These are phyloP conservation scores for Cheirogaleus medius DNA, from an alignment of 2,113 vertebrate genomes.

Conservation along the genomic window DNA sequence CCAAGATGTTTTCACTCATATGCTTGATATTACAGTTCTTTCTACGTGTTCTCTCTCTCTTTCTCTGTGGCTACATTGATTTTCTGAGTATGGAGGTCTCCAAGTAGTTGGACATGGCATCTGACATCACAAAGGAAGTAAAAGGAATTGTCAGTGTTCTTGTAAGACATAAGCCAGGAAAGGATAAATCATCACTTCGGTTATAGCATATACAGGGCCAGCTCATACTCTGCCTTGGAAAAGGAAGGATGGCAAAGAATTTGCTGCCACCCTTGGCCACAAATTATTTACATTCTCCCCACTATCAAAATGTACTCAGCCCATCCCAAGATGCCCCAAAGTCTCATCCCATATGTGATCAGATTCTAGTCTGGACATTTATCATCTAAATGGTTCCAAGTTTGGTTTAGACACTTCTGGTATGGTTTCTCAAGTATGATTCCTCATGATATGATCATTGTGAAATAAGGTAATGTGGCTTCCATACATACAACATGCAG, in stretches of 20 bases:
- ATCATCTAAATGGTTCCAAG: neutral
- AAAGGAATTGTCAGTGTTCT: neutral
- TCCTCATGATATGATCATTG: neutral
- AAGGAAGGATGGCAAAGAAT: neutral
- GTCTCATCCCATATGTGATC: neutral
- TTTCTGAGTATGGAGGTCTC: neutral
- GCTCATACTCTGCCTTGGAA: neutral
- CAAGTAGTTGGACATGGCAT: neutral
- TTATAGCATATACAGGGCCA: neutral
- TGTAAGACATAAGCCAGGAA: neutral
- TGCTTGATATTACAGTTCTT: neutral
- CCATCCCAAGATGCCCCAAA: neutral
- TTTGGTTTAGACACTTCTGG: neutral
- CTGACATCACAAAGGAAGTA: neutral
- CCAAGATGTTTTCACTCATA: neutral
- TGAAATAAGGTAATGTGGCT: neutral
- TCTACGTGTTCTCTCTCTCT: neutral
- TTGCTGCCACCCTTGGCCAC: neutral
- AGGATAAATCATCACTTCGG: neutral
- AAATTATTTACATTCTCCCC: neutral
- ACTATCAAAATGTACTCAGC: neutral
- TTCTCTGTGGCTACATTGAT: neutral
- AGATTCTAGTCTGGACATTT: neutral
- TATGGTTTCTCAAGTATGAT: neutral
- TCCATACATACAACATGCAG: neutral